These are phyloP conservation scores for Pseudococcus jackbeardsleyi DNA, from an alignment of 2,888 invertebrate species.

Conservation along the genomic window DNA sequence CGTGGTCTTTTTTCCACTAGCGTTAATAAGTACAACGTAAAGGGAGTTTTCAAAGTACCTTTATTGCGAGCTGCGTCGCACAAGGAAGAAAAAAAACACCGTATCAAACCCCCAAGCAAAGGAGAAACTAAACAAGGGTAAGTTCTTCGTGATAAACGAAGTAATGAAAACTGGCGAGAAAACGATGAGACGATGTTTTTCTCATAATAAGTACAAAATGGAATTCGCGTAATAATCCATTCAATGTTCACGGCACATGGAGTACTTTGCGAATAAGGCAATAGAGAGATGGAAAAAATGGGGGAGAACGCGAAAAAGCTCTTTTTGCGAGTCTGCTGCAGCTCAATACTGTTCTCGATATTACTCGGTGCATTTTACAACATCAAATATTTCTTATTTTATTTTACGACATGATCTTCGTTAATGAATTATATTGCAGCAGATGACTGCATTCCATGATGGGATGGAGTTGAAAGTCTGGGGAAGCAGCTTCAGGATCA, in stretches of 20 bases:
- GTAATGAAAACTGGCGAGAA: slow-evolving; percentile 60
- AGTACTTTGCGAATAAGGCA: neutral
- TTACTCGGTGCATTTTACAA: too few species aligned
- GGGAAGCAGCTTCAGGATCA: too few species aligned
- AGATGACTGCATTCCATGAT: too few species aligned
- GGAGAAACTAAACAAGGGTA: neutral
- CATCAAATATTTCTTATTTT: too few species aligned
- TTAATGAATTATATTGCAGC: too few species aligned
- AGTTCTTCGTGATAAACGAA: slow-evolving; percentile 42
- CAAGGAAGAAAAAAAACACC: neutral
- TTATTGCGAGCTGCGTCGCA: neutral
- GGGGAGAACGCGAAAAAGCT: too few species aligned
- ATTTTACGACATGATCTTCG: too few species aligned
- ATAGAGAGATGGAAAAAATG: too few species aligned
- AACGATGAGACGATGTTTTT: slow-evolving; percentile 57
- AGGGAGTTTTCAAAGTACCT: slow-evolving; percentile 33
- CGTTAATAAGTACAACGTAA: slow-evolving; percentile 45
- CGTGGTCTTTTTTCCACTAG: neutral
- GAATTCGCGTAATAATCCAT: slow-evolving; percentile 51
- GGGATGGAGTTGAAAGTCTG: too few species aligned
- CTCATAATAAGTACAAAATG: slow-evolving; percentile 55
- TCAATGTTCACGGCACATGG: slow-evolving; percentile 1
- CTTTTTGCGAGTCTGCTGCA: too few species aligned
- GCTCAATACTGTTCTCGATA: too few species aligned
- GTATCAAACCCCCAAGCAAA: neutral